phyloP scores from a whole-genome alignment of 2,888 invertebrate genomes.

The Crossocerus cetratus region DNA sequence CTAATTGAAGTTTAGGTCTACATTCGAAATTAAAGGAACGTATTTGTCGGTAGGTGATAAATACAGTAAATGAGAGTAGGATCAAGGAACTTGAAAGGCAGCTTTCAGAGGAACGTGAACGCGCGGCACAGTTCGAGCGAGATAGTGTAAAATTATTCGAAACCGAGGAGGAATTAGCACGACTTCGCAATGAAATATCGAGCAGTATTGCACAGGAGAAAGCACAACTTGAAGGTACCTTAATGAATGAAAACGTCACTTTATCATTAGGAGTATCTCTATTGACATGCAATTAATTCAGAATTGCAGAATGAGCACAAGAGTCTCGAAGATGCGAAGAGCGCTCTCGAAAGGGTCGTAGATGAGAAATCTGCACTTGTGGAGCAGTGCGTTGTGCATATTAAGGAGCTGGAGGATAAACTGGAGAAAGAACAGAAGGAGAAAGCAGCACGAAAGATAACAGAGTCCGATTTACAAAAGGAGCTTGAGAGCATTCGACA shows the following conservation, averaged over 20 bases:
- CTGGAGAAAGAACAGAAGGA: slow-evolving; percentile 66
- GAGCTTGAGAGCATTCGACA: slow-evolving; percentile 72
- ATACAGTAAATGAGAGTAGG: slow-evolving; percentile 76
- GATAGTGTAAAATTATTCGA: slow-evolving; percentile 82
- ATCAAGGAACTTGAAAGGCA: slow-evolving; percentile 78
- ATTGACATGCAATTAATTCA: slow-evolving; percentile 34
- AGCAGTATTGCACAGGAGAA: slow-evolving; percentile 65
- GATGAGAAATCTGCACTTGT: slow-evolving; percentile 67
- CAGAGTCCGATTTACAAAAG: slow-evolving; percentile 67
- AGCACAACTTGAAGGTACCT: slow-evolving; percentile 55
- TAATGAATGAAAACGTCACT: background rate
- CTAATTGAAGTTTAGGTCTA: background rate
- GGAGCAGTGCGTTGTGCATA: slow-evolving; percentile 70
- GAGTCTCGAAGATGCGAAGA: slow-evolving; percentile 71
- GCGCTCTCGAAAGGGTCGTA: slow-evolving; percentile 71
- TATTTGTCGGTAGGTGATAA: slow-evolving; percentile 75
- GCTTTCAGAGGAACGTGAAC: slow-evolving; percentile 76
- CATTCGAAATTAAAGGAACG: slow-evolving; percentile 36
- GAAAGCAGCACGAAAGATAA: slow-evolving; percentile 57
- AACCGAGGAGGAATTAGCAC: slow-evolving; percentile 82
- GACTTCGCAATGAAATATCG: slow-evolving; percentile 80
- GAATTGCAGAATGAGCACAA: slow-evolving; percentile 66
- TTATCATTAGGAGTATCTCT: background rate
- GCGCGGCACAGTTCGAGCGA: slow-evolving; percentile 77
- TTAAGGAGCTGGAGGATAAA: slow-evolving; percentile 62